Evolutionary conservation across 2,888 invertebrate species (phyloP).

Genomic region (Sinodicranocentrus sp.): DNA sequence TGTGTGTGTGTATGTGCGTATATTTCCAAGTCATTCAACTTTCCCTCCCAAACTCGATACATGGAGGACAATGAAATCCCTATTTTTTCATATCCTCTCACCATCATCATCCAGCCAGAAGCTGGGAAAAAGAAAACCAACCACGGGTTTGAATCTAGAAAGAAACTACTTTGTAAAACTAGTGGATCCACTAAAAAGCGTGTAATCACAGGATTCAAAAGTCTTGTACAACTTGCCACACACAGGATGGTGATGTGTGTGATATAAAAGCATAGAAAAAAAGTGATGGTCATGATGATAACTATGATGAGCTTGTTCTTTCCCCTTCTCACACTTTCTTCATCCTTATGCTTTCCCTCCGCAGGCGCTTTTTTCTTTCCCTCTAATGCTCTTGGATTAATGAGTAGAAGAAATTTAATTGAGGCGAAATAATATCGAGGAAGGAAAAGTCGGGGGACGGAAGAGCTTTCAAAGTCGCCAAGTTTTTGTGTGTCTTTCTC

Average conservation of each 20-base stretch:
- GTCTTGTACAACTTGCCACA: slow-evolving; percentile 4
- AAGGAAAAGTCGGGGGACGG: slow-evolving; percentile 18
- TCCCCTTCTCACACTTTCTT: slow-evolving; percentile 6
- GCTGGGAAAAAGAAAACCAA: not conserved
- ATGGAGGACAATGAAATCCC: too few relatives aligned
- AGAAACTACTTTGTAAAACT: slow-evolving; percentile 15
- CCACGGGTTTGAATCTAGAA: not conserved
- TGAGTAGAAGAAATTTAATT: slow-evolving; percentile 40
- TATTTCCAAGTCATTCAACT: slow-evolving; percentile 9
- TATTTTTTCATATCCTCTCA: not conserved
- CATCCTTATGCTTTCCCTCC: not conserved
- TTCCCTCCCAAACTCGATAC: too few relatives aligned
- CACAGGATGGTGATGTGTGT: too few relatives aligned
- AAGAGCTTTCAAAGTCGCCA: slow-evolving; percentile 16
- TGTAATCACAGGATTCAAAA: slow-evolving; percentile 39
- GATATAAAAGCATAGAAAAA: not conserved
- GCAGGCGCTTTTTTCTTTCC: not conserved
- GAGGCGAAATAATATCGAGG: slow-evolving; percentile 28
- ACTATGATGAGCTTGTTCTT: too few relatives aligned
- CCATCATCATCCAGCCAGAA: not conserved
- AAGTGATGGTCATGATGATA: slow-evolving; percentile 13
- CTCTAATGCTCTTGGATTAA: not conserved
- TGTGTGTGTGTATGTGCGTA: too few relatives aligned
- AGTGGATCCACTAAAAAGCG: slow-evolving; percentile 18
- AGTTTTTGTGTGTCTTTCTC: not conserved